These are phyloP conservation scores for Paratrypauchen microcephalus DNA, from an alignment of 2,797 vertebrate genomes.

Conservation along the genomic window DNA sequence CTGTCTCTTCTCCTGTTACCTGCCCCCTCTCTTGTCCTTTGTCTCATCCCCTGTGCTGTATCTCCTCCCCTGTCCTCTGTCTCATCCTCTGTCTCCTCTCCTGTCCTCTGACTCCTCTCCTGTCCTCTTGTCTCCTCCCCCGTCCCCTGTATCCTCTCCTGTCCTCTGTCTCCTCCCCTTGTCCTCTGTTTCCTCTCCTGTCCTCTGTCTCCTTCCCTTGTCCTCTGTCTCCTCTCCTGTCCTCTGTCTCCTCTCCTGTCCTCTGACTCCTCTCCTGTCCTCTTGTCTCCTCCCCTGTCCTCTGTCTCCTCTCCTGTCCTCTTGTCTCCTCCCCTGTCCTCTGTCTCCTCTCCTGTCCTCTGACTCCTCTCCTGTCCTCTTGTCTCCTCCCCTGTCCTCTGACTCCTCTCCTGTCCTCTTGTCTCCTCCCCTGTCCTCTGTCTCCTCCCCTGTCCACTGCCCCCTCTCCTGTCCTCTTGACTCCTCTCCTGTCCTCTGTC, in stretches of 20 bases:
- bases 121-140: not conserved
- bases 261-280: not conserved
- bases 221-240: not conserved
- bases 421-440: not conserved
- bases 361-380: not conserved
- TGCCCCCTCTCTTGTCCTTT: slow-evolving; percentile 76
- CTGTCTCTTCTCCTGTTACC: not conserved
- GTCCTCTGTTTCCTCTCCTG: not conserved
- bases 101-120: not conserved
- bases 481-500: not conserved
- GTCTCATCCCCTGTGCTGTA: no score
- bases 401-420: not conserved
- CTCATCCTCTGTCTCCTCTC: no score
- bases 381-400: not conserved
- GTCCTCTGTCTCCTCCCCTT: not conserved
- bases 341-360: no score
- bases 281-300: no score
- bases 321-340: slow-evolving; percentile 74
- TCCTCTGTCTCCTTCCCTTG: not conserved
- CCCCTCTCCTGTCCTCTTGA: not conserved
- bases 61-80: not conserved
- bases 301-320: not conserved
- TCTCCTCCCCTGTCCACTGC: not conserved
- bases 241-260: no score
- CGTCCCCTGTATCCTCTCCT: no score